Percentiles rank a stretch among this genome's conserved stretches.
These are phyloP conservation scores for Mareca strepera DNA, from an alignment of 2,797 vertebrate genomes.

Conservation along the genomic window DNA sequence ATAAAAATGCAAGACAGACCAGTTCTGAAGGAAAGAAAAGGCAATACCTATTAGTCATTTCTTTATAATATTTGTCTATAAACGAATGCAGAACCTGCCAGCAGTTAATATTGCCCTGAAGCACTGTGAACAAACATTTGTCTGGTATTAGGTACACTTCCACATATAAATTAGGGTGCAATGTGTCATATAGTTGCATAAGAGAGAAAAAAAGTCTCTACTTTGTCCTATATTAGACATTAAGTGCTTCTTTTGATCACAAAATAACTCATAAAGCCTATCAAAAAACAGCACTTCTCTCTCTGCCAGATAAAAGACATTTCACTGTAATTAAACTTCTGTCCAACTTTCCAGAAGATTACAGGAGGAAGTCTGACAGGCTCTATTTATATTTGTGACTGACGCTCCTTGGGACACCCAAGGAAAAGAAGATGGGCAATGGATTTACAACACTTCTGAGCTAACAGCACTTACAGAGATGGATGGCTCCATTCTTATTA, in stretches of 20 bases:
- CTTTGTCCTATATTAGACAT: conserved; percentile 50
- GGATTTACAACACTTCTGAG: conserved; percentile 23
- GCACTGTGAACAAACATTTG: conserved; percentile 50
- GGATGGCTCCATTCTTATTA: conserved; percentile 10
- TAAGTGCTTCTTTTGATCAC: conserved; percentile 67
- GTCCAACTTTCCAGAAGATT: conserved; percentile 37
- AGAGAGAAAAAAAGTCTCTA: background rate
- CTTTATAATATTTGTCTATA: background rate
- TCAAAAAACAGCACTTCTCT: conserved; percentile 51
- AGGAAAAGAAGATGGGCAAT: background rate
- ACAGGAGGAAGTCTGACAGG: conserved; percentile 13
- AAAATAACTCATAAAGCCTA: conserved; percentile 67
- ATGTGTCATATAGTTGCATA: conserved; percentile 23
- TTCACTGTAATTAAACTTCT: conserved; percentile 51
- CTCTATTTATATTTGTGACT: conserved; percentile 33
- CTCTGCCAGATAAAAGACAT: conserved; percentile 61
- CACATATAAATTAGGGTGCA: conserved; percentile 51
- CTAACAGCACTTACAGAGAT: conserved; percentile 36
- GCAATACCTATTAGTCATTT: background rate
- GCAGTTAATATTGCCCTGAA: conserved; percentile 56
- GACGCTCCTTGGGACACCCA: background rate
- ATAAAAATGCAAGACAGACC: background rate
- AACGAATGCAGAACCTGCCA: conserved; percentile 45
- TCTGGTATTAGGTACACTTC: conserved; percentile 16
- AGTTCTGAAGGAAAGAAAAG: background rate